Evolutionary conservation across 2,888 invertebrate species (phyloP), one percentile per base, ranked within the genome.

Genomic region (Heliconius hortense): DNA sequence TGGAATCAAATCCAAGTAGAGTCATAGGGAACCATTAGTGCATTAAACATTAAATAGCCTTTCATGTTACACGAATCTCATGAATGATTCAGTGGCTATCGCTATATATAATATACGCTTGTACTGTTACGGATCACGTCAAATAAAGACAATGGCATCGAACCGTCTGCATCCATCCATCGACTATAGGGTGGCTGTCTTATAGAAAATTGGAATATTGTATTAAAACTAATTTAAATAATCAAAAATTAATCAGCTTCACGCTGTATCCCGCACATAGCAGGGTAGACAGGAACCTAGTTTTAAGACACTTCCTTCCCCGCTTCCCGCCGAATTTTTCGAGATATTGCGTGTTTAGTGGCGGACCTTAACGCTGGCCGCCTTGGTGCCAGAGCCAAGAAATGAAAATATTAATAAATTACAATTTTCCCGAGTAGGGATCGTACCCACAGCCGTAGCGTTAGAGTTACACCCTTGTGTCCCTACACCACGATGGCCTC

Each of bases 51-150:
- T 68, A 59, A 72, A 48, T 62, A 39, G 59, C 35, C 71, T 35
- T 74, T 63, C 56, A 64, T 75, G 60, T 67, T 39, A 48, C 53
- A 66, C 70, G 26, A 64, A 62, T 24, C 31, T 69, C 48, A 39
- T 75, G 64, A 75, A 74, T 69, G 28, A 74, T 74, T 70, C 74
- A 63, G 21, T 48, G 53, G 53, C 59, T 28, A 74, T 43, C 62
- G 69, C 43, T 74, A 64, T 63, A 62, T 67, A 72, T 35, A 48
- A 72, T 31, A 72, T 35, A 67, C 28, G 15, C 15, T 71, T 43
- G 72, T 72, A 60, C 53, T 48, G 72, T 67, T 72, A 68, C 67
- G 66, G 75, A 75, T 72, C 72, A 67, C n/a, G 59, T 63, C 70
- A 70, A 71, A 72, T 62, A 72, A 68, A 67, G 68, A 43, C 48